Base-by-base conservation (phyloP, 2,113 vertebrate genomes). In the Mola mola region DNA sequence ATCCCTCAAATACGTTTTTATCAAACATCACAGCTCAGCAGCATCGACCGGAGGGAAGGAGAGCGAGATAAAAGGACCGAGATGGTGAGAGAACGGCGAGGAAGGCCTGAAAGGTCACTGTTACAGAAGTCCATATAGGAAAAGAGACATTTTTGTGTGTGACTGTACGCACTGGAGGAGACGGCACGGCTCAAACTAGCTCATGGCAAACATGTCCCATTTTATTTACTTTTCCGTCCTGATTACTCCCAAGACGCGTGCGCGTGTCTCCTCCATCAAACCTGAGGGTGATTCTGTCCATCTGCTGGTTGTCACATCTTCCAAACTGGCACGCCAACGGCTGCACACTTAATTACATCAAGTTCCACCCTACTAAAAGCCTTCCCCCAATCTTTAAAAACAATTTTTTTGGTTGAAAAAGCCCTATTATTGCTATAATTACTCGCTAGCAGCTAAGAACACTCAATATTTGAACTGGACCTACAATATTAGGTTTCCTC, bases 51-150 rank as follows among this genome's bases (percentile, higher is more conserved):
- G 78, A 70, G 68, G 81, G 66, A 41, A 65, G 62, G 44, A 42
- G 60, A 67, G 17, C 19, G 33, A 67, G 76, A 70, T 25, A 65
- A 61, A 59, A 62, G 37, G 56, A 47, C 24, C 33, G 58, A 43
- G 65, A 78, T 63, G 58, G 60, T 65, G 75, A 83, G 69, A 75
- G 70, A 75, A 63, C 34, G 51, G 70, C n/a, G 36, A 11, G 43
- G 12, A 66, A 33, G 29, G 47, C 6, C 46, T 66, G 43, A 51
- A 76, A 81, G 60, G 74, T 76, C 58, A 72, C 6, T n/a, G 13
- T 11, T 17, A 21, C 0, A 0, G 40, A 37, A 46, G 51, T 12
- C 2, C 12, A 38, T 33, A n/a, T 38, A 7, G 6, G 8, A 13
- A 6, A 38, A 10, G 26, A 37, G n/a, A n/a, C n/a, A n/a, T n/a